Conservation (phyloP, 1,140 invertebrate genomes). For the Bicyclus anynana region DNA sequence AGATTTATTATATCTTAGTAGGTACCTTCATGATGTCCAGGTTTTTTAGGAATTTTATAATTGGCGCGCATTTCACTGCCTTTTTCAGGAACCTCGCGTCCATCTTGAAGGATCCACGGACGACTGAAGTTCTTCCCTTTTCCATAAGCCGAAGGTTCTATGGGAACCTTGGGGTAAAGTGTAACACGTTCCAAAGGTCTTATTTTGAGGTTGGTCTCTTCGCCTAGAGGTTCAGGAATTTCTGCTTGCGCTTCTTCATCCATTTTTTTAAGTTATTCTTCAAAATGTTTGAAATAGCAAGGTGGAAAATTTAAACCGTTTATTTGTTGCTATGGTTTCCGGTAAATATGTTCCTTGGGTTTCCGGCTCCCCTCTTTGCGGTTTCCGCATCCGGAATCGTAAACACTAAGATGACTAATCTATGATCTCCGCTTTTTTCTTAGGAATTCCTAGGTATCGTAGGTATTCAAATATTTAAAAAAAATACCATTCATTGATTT, state of each 20-base stretch:
- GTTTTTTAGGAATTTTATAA: constrained; percentile 50
- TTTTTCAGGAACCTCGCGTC: constrained; percentile 39
- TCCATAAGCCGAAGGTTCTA: constrained; percentile 61
- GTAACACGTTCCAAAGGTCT: constrained; percentile 58
- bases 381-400: too few species aligned
- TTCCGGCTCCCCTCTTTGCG: too few species aligned
- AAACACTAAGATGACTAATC: too few species aligned
- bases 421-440: too few species aligned
- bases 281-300: background rate
- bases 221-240: constrained; percentile 45
- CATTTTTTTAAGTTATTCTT: constrained; percentile 12
- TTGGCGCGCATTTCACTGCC: constrained; percentile 63
- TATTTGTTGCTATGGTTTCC: constrained; percentile 14
- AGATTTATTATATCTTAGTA: too few species aligned
- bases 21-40: constrained; percentile 45
- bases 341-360: too few species aligned
- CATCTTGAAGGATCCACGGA: constrained; percentile 66
- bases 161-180: constrained; percentile 55
- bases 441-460: too few species aligned
- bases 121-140: constrained; percentile 64
- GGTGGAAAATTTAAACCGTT: background rate
- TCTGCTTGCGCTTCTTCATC: constrained; percentile 55
- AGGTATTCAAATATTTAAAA: too few species aligned
- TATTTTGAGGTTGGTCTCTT: constrained; percentile 53
- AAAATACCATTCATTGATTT: too few species aligned